Evolutionary conservation across 2,113 vertebrate genomes (phyloP), one percentile per base, ranked within the genome.

Genomic region (Haliaeetus leucogaster): DNA sequence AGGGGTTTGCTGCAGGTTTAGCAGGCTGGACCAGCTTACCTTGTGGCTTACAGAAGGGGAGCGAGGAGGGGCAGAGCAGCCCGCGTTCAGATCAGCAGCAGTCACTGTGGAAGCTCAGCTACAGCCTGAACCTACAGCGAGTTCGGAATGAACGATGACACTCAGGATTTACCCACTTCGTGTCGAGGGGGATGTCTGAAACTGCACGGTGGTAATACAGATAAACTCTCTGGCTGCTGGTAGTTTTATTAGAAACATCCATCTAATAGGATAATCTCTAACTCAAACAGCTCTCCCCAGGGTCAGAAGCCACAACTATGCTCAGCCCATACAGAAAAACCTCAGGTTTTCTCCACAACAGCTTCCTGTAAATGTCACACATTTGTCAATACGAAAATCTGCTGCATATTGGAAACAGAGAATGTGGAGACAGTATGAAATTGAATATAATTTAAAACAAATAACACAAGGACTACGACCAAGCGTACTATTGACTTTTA

Each of bases 271-370:
- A 82, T 95, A 90, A 95, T 90, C 78, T 62, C 47, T 52, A 86
- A 80, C 63, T 92, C 91, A 91, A 90, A 89, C 62, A 86, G 50
- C 43, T 82, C 84, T 95, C 84, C 55, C 38, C 19, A 45, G 81
- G n/a, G 53, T 86, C 82, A 95, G 74, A 92, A 95, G 59, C 82
- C 92, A 92, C 95, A 94, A 68, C 78, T 90, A 88, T 81, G 66
- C 38, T 89, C 71, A 88, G 38, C 50, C 72, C 42, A 53, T 66
- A 58, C 50, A 90, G 76, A 93, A 92, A 86, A 96, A 77, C 71
- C 71, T 88, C 82, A 88, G 38, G 67, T 83, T 86, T 74, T 81
- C 79, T 90, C 67, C 82, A 67, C 47, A 82, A 34, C 55, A 90
- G 82, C 48, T 93, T 95, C 88, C 76, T 90, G 50, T 70, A 90